These are phyloP conservation scores for Andrena flavipes DNA, from an alignment of 2,888 invertebrate species.

Conservation along the genomic window DNA sequence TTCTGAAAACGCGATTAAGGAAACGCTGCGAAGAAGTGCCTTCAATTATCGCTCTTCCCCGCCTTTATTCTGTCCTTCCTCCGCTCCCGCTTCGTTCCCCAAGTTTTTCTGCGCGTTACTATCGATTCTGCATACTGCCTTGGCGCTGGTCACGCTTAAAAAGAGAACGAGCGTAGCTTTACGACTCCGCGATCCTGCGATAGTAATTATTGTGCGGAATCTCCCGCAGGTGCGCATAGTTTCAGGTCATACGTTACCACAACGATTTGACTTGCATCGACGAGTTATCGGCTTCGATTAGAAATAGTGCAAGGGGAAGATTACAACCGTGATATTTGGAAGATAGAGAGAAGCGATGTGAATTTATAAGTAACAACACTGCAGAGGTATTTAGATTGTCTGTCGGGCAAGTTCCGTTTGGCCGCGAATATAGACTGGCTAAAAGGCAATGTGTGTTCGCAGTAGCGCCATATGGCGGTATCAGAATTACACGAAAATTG, in stretches of 20 bases:
- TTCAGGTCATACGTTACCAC: too few species aligned
- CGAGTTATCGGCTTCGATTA: too few species aligned
- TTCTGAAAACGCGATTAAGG: not conserved
- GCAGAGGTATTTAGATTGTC: not conserved
- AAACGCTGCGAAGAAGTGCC: not conserved
- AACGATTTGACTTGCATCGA: too few species aligned
- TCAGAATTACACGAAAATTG: not conserved
- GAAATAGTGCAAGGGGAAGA: too few species aligned
- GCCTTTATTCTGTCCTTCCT: not conserved
- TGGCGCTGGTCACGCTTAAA: not conserved
- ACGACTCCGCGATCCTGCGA: not conserved
- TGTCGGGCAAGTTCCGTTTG: not conserved
- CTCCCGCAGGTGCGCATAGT: too few species aligned
- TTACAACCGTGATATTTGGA: too few species aligned
- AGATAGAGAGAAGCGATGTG: not conserved
- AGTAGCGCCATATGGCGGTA: not conserved
- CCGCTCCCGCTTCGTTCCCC: not conserved
- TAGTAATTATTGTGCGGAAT: too few species aligned
- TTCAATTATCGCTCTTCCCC: not conserved
- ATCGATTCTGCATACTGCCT: not conserved
- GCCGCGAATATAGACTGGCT: not conserved
- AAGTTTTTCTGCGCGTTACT: not conserved
- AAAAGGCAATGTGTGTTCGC: slow-evolving; percentile 8
- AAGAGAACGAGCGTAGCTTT: not conserved
- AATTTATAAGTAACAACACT: not conserved